Base-by-base conservation (phyloP, 2,888 invertebrate species). In the Limnephilus lunatus region DNA sequence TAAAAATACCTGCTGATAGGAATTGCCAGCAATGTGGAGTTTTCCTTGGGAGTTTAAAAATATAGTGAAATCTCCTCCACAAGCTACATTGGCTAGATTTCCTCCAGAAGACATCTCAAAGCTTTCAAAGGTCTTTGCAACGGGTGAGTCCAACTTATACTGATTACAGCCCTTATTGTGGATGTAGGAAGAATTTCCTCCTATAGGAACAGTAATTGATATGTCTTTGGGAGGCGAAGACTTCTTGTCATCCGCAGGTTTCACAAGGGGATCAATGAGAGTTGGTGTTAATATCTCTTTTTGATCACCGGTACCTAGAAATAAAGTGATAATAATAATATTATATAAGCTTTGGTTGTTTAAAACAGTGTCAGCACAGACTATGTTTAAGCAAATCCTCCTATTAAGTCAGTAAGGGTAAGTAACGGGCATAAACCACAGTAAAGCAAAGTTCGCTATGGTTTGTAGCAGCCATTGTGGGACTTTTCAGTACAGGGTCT, bases 41-140 rank as follows among this genome's bases (percentile, higher is more conserved):
- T 97, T 97, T 39, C 98, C 98, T 90, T 96, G 96, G 91, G 96
- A 95, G 93, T 97, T 97, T 90, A 98, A 96, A 48, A 97, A 98
- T 92, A 98, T 95, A 0, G 98, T 98, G 94, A 97, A 98, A 95
- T 98, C 98, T 30, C 97, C 97, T 0, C 98, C 98, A 94, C 98
- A 98, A 44, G 97, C 97, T 81, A 97, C 96, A 94, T 95, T 92
- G 94, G 92, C 94, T 83, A 95, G 95, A 44, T 94, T 94, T 80
- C 95, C 95, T 3, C n/a, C 30, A 2, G 31, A 80, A 35, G 31
- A 68, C 68, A 68, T 68, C 53, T 68, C 31, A 14, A 68, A 68
- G 9, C 30, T 15, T 48, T 32, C n/a, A 35, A 80, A 80, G 14
- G 32, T 80, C 48, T 85, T 89, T 94, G 94, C 39, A 94, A 95